Base-by-base conservation (phyloP, 2,888 invertebrate species). In the Sacculina carcini region DNA sequence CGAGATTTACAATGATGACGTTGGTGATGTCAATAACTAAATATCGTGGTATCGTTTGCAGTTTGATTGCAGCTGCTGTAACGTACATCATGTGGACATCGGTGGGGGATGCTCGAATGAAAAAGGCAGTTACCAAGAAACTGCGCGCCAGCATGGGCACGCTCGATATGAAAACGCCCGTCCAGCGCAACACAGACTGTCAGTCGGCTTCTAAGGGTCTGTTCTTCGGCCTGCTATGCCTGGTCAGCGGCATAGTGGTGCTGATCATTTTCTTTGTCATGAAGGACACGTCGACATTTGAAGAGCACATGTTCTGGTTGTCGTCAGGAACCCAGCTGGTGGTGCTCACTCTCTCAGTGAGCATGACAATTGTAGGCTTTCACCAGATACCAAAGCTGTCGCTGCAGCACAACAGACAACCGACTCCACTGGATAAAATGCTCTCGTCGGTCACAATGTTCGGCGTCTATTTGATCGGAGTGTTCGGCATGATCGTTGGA, bases 41-140 rank as follows among this genome's bases (percentile, higher is more conserved):
- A 36, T 36, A n/a, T 36, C n/a, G 36, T 5, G 36, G 5, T 16
- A 36, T n/a, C 53, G 44, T 52, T 58, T 62, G 29, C 61, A 70
- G 71, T 54, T 58, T 72, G 52, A 70, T 72, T 48, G 71, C 71
- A 0, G 71, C 71, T 2, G 71, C 70, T 1, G 70, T 71, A 51
- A 70, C 70, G 1, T 71, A 69, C 58, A 67, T 71, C 34, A 70
- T 71, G 67, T 71, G 71, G 54, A 67, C 66, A 53, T 69, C 70
- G 56, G 70, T 71, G 2, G 69, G 70, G 2, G 60, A 63, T 34
- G 57, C 57, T 44, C 55, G 48, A 28, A 44, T 55, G 32, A 57
- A 57, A 53, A 53, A 54, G 23, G 40, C 52, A n/a, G 26, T 51
- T 26, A 40, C 38, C 36, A 56, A 56, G 54, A 28, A 53, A 28